A percentile compares a stretch with the other conserved stretches of the same genome.
These are phyloP conservation scores for Montipora capitata DNA, from an alignment of 92 coral and sea anemone species.

Conservation along the genomic window DNA sequence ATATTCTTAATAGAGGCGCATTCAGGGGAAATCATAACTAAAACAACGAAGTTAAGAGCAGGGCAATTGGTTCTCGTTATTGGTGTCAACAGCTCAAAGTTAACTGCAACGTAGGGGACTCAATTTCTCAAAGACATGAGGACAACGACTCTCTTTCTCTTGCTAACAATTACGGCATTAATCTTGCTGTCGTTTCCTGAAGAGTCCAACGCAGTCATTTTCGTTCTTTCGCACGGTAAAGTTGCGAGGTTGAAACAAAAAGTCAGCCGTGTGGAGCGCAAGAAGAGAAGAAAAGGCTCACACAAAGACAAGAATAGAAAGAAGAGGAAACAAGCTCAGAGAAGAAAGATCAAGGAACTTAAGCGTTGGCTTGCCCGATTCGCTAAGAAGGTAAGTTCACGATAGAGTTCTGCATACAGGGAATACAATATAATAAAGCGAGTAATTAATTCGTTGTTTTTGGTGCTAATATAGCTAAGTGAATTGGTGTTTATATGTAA, in stretches of 20 bases:
- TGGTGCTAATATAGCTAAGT: conserved; percentile 43
- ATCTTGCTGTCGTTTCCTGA: conserved; percentile 79
- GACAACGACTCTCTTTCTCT: conserved; percentile 56
- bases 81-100: conserved; percentile 1
- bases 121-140: conserved; percentile 55
- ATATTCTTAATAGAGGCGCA: conserved; percentile 44
- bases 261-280: conserved; percentile 7
- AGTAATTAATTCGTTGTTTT: conserved; percentile 26
- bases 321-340: conserved; percentile 27
- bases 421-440: conserved; percentile 27
- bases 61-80: conserved; percentile 23
- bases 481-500: conserved; percentile 25
- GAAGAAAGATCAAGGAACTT: conserved; percentile 34
- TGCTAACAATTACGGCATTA: conserved; percentile 36
- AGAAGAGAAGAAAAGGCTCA: conserved; percentile 21
- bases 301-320: conserved; percentile 23
- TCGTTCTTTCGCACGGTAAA: conserved; percentile 78
- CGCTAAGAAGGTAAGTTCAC: conserved; percentile 37
- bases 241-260: background rate
- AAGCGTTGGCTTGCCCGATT: conserved; percentile 57
- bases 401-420: background rate
- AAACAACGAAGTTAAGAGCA: conserved; percentile 31
- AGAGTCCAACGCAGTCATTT: conserved; percentile 79
- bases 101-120: background rate
- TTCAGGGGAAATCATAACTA: conserved; percentile 15